phyloP scores from a whole-genome alignment of 1,140 invertebrate genomes.

The Lepidurus apus region DNA sequence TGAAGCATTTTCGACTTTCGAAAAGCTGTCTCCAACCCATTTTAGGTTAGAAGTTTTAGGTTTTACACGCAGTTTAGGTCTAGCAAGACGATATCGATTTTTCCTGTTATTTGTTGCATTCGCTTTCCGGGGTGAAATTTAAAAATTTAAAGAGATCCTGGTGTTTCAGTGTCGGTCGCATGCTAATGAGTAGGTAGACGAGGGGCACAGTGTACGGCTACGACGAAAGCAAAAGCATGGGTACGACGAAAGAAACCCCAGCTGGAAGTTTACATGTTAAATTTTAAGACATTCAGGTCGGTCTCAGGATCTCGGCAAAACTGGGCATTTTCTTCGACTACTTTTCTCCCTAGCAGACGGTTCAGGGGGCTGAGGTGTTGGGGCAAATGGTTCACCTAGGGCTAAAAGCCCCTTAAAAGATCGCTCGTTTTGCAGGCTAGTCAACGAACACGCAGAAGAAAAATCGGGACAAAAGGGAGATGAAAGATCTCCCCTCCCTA shows the following conservation, averaged over 20 bases:
- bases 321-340: background rate
- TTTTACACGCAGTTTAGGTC: too few species aligned
- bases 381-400: background rate
- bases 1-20: too few species aligned
- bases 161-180: background rate
- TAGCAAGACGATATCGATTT: too few species aligned
- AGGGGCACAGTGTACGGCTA: background rate
- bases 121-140: background rate
- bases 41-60: too few species aligned
- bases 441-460: background rate
- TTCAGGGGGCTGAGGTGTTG: conserved; percentile 17
- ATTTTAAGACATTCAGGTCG: background rate
- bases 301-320: background rate
- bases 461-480: background rate
- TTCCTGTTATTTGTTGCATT: background rate
- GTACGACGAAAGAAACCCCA: background rate
- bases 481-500: background rate
- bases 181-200: background rate
- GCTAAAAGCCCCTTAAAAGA: conserved; percentile 11
- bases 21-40: too few species aligned
- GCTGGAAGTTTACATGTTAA: background rate
- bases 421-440: conserved; percentile 13
- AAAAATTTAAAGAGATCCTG: too few species aligned
- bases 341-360: background rate
- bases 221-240: background rate